Percentiles rank a stretch among this genome's conserved stretches.
Evolutionary conservation across 2,113 vertebrate species (phyloP).

Genomic region (Xyliphius kryptos): DNA sequence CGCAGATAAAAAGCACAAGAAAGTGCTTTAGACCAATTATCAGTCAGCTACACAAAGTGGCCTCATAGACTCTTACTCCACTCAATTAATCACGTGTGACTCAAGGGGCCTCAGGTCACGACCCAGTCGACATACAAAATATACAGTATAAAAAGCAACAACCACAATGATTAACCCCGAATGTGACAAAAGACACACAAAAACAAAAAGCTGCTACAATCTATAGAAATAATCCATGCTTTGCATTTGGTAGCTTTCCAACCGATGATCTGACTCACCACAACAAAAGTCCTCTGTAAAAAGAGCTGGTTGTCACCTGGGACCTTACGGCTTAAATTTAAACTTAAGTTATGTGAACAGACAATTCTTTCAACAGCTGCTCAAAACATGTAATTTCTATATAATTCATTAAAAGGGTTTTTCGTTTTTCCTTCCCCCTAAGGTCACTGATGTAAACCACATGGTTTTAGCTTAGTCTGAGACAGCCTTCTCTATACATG

Average conservation of each 20-base stretch:
- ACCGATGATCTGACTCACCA: not conserved
- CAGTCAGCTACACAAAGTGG: conserved; percentile 1
- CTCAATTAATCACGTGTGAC: conserved; percentile 62
- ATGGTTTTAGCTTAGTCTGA: conserved; percentile 11
- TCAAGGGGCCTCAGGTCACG: conserved; percentile 61
- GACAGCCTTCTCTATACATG: not conserved
- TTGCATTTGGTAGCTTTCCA: not conserved
- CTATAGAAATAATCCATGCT: not conserved
- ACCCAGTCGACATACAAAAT: conserved; percentile 37
- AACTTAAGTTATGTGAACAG: not conserved
- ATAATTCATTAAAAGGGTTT: not conserved
- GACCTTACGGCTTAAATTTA: not conserved
- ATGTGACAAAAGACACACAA: not conserved
- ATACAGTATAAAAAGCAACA: conserved; percentile 34
- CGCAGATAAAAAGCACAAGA: not conserved
- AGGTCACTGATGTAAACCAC: not conserved
- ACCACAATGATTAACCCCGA: conserved; percentile 44
- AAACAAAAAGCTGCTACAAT: not conserved
- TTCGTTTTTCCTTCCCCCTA: not conserved
- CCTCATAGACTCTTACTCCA: conserved; percentile 45
- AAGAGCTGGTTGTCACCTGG: not conserved
- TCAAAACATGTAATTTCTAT: not conserved
- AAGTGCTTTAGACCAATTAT: conserved; percentile 38
- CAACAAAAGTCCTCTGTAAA: not conserved
- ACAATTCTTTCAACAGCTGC: not conserved